Percentiles rank a stretch among this genome's conserved stretches.
phyloP scores from a whole-genome alignment of 92 coral and sea anemone genomes.

The Palythoa grandis region DNA sequence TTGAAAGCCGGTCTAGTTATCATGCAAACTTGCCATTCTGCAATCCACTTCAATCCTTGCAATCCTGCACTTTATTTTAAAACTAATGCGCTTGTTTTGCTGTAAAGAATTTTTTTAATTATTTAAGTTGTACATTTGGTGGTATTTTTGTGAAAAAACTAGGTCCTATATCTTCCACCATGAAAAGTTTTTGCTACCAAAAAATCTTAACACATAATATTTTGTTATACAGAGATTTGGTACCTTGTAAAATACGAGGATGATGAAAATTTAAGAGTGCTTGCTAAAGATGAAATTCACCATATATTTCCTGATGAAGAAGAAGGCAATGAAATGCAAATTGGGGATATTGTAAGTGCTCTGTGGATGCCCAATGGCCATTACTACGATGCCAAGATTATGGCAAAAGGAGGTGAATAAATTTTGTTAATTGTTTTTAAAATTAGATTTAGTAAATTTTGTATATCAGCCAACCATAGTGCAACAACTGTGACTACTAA shows the following conservation, averaged over 20 bases:
- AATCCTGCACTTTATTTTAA: slow-evolving; percentile 14
- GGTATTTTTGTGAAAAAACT: slow-evolving; percentile 7
- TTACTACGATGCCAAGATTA: slow-evolving; percentile 54
- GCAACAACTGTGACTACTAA: neutral
- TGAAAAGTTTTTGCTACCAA: slow-evolving; percentile 6
- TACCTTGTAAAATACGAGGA: slow-evolving; percentile 59
- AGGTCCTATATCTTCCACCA: slow-evolving; percentile 6
- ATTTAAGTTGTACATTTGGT: slow-evolving; percentile 1
- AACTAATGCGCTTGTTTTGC: slow-evolving; percentile 5
- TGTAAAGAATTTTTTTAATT: slow-evolving; percentile 7
- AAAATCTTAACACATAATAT: neutral
- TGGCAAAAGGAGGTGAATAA: slow-evolving; percentile 30
- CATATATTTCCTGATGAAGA: slow-evolving; percentile 49
- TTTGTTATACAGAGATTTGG: slow-evolving; percentile 51
- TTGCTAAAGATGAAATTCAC: slow-evolving; percentile 36
- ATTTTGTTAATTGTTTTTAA: slow-evolving; percentile 14
- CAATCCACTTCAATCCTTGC: slow-evolving; percentile 16
- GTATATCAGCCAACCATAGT: neutral
- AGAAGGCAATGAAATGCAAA: slow-evolving; percentile 47
- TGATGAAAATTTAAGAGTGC: slow-evolving; percentile 40
- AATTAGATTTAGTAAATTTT: slow-evolving; percentile 15
- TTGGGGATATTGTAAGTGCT: slow-evolving; percentile 56
- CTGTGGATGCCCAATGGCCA: slow-evolving; percentile 57
- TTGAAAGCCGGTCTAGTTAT: neutral
- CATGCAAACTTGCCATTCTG: neutral